Base-by-base conservation (phyloP, 2,113 vertebrate species). In the Misgurnus mizolepis region DNA sequence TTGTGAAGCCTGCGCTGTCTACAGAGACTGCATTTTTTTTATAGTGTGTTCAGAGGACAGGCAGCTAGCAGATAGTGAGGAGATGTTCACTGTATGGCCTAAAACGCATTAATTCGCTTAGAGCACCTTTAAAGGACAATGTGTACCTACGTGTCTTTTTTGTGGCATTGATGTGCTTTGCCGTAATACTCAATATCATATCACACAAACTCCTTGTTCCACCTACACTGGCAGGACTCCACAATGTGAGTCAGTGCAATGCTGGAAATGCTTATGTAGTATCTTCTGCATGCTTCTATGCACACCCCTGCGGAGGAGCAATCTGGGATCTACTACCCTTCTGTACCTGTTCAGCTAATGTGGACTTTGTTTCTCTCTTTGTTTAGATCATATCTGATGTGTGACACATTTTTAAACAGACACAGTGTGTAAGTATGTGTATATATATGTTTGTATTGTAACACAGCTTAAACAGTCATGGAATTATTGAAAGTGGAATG, bases 201-300 rank as follows among this genome's bases (percentile, higher is more conserved):
- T 56, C 79, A 64, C 73, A 27, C 80, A 64, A 73, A 81, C 45
- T 72, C 18, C 68, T 60, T 74, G 62, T 81, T 81, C 79, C 83
- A 75, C 82, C 81, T 81, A 76, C 4, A 58, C 34, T 84, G 83
- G 83, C 76, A 47, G 8, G 11, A 8, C 34, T 81, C 75, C 79
- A 84, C 58, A 15, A 17, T 69, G 67, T 84, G 83, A 84, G 75
- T 84, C 79, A 79, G 45, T 68, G 79, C 56, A 65, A 68, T 78
- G 75, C 74, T 84, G 83, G 83, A 84, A 77, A 56, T 67, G 56
- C 75, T 84, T 84, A 82, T 82, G 81, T 41, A 17, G 70, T 79
- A 76, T 79, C 76, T 83, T 83, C 76, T 75, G 64, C 70, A 64
- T 79, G 81, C 77, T 79, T 75, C 81, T 64, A 67, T 71, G 79